phyloP scores from a whole-genome alignment of 2,797 vertebrate genomes.

The Heteromormyrus szaboi region DNA sequence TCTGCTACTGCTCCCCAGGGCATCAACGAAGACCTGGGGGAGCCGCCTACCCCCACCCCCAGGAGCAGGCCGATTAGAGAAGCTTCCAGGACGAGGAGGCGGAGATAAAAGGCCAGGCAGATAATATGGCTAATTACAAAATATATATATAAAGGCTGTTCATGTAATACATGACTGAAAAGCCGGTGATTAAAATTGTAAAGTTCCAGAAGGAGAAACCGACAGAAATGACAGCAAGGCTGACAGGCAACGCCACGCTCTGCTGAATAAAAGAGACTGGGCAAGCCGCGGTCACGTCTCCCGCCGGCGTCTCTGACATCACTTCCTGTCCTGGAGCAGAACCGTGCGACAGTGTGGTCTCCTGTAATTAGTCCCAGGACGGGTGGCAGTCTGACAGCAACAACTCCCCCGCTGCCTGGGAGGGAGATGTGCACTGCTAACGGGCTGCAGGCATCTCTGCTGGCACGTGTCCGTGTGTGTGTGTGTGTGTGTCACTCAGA shows the following conservation, averaged over 20 bases:
- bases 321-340: constrained; percentile 10
- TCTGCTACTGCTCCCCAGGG: background rate
- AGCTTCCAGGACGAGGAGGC: background rate
- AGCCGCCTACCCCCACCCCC: background rate
- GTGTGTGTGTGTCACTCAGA: background rate
- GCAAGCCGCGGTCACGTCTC: background rate
- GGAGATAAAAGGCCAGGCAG: background rate
- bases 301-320: background rate
- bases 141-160: background rate
- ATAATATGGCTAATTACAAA: background rate
- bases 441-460: background rate
- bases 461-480: background rate
- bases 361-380: constrained; percentile 1
- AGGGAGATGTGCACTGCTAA: background rate
- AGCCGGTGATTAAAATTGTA: background rate
- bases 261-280: background rate
- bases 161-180: background rate
- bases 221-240: background rate
- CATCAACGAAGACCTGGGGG: background rate
- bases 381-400: background rate
- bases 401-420: background rate
- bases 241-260: background rate
- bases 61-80: background rate
- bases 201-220: background rate
- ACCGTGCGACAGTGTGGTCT: background rate